Base-by-base conservation (phyloP, 2,888 invertebrate species). In the Julus scandinavius region DNA sequence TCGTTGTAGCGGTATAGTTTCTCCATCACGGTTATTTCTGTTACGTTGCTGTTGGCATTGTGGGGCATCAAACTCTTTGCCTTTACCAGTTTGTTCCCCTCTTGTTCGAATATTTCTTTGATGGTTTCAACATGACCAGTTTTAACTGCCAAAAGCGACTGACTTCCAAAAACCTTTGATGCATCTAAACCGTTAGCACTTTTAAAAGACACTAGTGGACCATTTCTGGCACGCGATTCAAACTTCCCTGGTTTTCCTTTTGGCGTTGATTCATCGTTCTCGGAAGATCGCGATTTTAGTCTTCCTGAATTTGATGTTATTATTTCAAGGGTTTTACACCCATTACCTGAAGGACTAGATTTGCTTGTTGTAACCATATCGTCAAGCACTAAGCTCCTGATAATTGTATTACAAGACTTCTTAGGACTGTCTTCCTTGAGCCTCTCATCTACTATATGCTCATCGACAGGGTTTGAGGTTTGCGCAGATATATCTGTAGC, bases 101-200 rank as follows among this genome's bases (percentile, higher is more conserved):
- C 85, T 11, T 50, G 45, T n/a, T 88, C 88, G 83, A 88, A 88
- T 54, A 80, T 85, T 54, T 85, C 88, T 29, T 88, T 88, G 49
- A 88, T 88, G 50, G 88, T 85, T 38, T 88, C 88, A 11, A 88
- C 88, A 17, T 88, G 88, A 11, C 88, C 88, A 6, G 45, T 58
- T 17, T 85, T 83, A 11, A 88, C 88, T 2, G 85, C 17, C 83
- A 88, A 20, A 17, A 88, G 88, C 17, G 88, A 85, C 49, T 49
- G 40, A 40, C 88, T 88, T 11, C 88, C 88, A 40, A 88, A 88
- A 40, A 45, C 15, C 17, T 41, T 72, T n/a, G 41, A 54, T 20
- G 58, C 45, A 40, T 87, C 87, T 20, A 49, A 85, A 49, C 50
- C 29, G 20, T 88, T 38, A 50, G 38, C 54, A 38, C 38, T 49